phyloP scores from a whole-genome alignment of 2,113 vertebrate genomes.

The Nematolebias whitei region DNA sequence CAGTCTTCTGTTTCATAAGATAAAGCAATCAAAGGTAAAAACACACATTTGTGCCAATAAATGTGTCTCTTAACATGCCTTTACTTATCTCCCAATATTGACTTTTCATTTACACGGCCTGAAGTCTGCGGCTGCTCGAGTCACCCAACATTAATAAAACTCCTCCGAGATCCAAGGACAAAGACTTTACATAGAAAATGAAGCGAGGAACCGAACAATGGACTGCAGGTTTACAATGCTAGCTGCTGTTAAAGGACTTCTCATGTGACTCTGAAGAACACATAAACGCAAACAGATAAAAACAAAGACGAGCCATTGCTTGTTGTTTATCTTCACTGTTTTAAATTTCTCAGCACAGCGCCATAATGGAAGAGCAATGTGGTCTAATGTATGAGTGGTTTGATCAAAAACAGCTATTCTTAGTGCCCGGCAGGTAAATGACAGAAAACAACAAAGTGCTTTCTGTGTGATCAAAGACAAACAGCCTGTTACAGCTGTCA shows the following conservation, averaged over 20 bases:
- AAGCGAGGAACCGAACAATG: constrained; percentile 30
- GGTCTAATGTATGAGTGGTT: constrained; percentile 30
- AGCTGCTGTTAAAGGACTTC: constrained; percentile 45
- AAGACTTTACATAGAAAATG: constrained; percentile 61
- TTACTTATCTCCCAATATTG: constrained; percentile 65
- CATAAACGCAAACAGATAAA: constrained; percentile 62
- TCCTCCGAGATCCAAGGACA: constrained; percentile 72
- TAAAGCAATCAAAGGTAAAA: constrained; percentile 9
- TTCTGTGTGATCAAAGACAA: constrained; percentile 50
- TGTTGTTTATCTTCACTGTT: constrained; percentile 48
- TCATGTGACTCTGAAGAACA: constrained; percentile 50
- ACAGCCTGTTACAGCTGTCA: constrained; percentile 37
- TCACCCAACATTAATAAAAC: constrained; percentile 70
- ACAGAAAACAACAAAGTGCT: constrained; percentile 58
- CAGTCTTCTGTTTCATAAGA: constrained; percentile 12
- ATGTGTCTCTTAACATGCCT: constrained; percentile 40
- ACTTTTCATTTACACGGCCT: constrained; percentile 70
- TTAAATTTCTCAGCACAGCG: constrained; percentile 17
- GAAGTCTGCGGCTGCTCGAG: constrained; percentile 60
- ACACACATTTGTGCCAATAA: constrained; percentile 15
- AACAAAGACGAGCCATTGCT: constrained; percentile 66
- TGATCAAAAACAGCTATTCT: constrained; percentile 64
- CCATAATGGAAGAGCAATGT: constrained; percentile 37
- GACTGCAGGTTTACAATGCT: constrained; percentile 32
- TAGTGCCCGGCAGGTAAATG: constrained; percentile 57